These are phyloP conservation scores for Progne subis DNA, from an alignment of 2,113 vertebrate species.

Conservation along the genomic window DNA sequence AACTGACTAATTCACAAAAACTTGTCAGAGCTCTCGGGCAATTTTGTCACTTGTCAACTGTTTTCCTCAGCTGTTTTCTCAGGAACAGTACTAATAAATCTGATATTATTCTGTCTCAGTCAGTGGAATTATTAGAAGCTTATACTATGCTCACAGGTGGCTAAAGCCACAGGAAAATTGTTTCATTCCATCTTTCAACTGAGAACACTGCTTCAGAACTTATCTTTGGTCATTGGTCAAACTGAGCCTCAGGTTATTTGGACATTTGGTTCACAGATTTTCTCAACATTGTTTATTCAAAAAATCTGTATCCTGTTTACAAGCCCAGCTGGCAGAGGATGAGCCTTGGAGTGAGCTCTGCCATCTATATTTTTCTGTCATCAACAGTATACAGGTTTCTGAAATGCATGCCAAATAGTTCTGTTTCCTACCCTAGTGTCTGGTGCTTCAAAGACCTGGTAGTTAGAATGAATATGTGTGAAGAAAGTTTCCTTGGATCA, in stretches of 20 bases:
- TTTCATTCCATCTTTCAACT: background rate
- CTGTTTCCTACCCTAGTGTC: background rate
- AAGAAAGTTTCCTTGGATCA: background rate
- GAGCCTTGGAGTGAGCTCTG: background rate
- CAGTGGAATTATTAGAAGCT: background rate
- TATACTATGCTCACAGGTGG: slow-evolving; percentile 11
- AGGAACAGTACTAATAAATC: background rate
- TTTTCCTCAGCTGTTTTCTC: background rate
- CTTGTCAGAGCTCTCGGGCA: background rate
- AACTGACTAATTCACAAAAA: background rate
- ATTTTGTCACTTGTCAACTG: background rate
- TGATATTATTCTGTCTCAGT: background rate
- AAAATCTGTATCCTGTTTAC: slow-evolving; percentile 27
- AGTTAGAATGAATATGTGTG: background rate
- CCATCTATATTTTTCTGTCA: background rate
- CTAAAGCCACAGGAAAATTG: slow-evolving; percentile 11
- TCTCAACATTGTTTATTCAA: slow-evolving; percentile 7
- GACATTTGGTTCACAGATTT: slow-evolving; percentile 64
- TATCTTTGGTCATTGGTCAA: slow-evolving; percentile 43
- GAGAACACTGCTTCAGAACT: slow-evolving; percentile 8
- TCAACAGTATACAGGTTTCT: background rate
- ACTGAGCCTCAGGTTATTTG: slow-evolving; percentile 54
- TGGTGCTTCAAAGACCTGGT: background rate
- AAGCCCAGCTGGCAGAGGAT: slow-evolving; percentile 30
- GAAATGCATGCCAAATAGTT: background rate